phyloP scores from a whole-genome alignment of 2,888 invertebrate species.

The Aspidiotus rigidus region DNA sequence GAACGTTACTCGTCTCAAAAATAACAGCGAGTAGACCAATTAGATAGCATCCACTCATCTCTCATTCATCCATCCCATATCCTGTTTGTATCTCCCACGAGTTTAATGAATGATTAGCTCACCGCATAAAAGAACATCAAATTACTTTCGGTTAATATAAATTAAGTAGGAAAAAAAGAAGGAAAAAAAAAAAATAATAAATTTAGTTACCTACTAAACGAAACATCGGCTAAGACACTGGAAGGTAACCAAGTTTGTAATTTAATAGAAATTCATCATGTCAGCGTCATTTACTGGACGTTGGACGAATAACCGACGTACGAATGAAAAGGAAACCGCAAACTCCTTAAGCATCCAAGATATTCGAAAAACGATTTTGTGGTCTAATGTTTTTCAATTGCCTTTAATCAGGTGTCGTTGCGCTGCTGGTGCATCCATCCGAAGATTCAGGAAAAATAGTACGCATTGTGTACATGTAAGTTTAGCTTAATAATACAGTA shows the following conservation, averaged over 20 bases:
- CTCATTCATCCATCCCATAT: constrained; percentile 14
- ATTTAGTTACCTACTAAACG: constrained; percentile 14
- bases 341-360: constrained; percentile 27
- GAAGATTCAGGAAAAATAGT: too few species aligned
- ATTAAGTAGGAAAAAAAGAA: constrained; percentile 24
- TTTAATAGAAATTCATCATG: constrained; percentile 32
- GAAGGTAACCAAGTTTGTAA: constrained; percentile 31
- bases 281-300: constrained; percentile 21
- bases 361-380: constrained; percentile 32
- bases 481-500: too few species aligned
- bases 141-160: constrained; percentile 32
- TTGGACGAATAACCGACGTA: background rate
- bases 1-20: too few species aligned
- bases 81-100: constrained; percentile 24
- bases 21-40: too few species aligned
- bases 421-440: constrained; percentile 3
- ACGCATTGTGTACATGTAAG: too few species aligned
- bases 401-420: constrained; percentile 28
- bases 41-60: background rate
- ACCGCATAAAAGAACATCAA: constrained; percentile 32
- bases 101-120: constrained; percentile 21
- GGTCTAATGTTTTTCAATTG: constrained; percentile 31
- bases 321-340: constrained; percentile 28
- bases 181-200: constrained; percentile 19
- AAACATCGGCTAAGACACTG: constrained; percentile 19